phyloP scores from a whole-genome alignment of 64 coral and sea anemone genomes.

The Montipora foliosa region DNA sequence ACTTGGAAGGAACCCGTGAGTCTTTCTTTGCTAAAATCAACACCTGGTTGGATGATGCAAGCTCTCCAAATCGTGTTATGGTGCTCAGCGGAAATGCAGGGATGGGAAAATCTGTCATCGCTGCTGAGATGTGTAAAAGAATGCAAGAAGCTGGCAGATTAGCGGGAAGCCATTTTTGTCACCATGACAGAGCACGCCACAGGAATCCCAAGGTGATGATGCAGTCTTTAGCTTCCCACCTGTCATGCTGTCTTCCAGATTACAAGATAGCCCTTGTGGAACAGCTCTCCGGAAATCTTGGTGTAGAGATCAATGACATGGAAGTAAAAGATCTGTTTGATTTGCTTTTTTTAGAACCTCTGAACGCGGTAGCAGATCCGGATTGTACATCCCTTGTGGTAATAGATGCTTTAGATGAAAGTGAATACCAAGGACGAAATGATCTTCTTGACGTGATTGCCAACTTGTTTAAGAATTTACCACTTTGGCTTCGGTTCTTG shows the following conservation, averaged over 20 bases:
- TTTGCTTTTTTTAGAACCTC: slow-evolving; percentile 54
- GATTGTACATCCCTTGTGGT: background rate
- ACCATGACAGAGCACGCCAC: slow-evolving; percentile 40
- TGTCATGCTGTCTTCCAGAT: slow-evolving; percentile 39
- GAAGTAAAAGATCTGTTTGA: slow-evolving; percentile 63
- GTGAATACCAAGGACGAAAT: slow-evolving; percentile 30
- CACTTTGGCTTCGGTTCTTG: slow-evolving; percentile 44
- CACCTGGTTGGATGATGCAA: slow-evolving; percentile 1
- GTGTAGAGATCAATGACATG: slow-evolving; percentile 9
- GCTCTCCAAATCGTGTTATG: background rate
- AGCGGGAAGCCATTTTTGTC: slow-evolving; percentile 53
- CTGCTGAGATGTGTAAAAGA: slow-evolving; percentile 23
- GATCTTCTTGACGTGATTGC: slow-evolving; percentile 33
- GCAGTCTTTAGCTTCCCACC: slow-evolving; percentile 46
- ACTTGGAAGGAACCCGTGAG: background rate
- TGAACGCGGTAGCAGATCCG: background rate
- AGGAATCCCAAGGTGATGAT: slow-evolving; percentile 52
- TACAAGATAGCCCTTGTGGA: slow-evolving; percentile 26
- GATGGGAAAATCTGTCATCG: slow-evolving; percentile 50
- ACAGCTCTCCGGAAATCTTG: slow-evolving; percentile 41
- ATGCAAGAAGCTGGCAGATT: slow-evolving; percentile 30
- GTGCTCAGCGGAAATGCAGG: slow-evolving; percentile 53
- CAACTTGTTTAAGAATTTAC: slow-evolving; percentile 13
- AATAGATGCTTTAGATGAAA: slow-evolving; percentile 67
- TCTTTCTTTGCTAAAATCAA: background rate